A percentile compares a stretch with the other conserved stretches of the same genome.
These are phyloP conservation scores for Lasioglossum malachurum DNA, from an alignment of 2,888 invertebrate species.

Conservation along the genomic window DNA sequence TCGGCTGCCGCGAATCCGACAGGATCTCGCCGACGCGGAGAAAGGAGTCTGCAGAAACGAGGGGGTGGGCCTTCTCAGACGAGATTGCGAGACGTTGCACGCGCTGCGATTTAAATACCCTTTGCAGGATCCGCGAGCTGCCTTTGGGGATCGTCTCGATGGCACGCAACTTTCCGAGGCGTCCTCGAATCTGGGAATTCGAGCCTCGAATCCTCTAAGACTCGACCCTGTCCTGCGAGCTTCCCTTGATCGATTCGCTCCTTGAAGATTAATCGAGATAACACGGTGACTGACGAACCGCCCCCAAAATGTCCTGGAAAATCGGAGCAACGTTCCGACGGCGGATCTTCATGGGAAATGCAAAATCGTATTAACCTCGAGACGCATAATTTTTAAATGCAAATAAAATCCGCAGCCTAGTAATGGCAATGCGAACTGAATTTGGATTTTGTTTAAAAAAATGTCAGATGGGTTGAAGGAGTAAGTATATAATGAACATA, in stretches of 20 bases:
- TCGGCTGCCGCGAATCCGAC: constrained; percentile 34
- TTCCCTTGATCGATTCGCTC: not conserved
- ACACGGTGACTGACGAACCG: not conserved
- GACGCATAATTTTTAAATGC: too few species aligned
- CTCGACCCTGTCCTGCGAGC: not conserved
- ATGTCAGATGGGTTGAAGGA: not conserved
- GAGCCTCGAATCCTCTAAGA: not conserved
- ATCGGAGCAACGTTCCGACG: not conserved
- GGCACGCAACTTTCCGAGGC: constrained; percentile 10
- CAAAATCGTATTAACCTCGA: not conserved
- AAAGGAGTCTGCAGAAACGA: constrained; percentile 26
- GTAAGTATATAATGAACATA: not conserved
- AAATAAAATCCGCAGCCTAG: too few species aligned
- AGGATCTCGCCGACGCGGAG: constrained; percentile 42
- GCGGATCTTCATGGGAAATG: not conserved
- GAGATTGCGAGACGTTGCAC: constrained; percentile 55
- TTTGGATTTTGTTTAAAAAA: too few species aligned
- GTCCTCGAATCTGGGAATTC: not conserved
- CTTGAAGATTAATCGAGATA: not conserved
- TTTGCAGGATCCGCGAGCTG: constrained; percentile 23
- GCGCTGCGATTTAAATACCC: constrained; percentile 58
- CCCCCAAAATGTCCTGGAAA: not conserved
- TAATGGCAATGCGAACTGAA: too few species aligned
- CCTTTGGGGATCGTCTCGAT: constrained; percentile 35
- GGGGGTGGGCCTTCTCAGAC: constrained; percentile 45